Conservation (phyloP, 1,140 invertebrate species). For the Coenobita brevimanus region DNA sequence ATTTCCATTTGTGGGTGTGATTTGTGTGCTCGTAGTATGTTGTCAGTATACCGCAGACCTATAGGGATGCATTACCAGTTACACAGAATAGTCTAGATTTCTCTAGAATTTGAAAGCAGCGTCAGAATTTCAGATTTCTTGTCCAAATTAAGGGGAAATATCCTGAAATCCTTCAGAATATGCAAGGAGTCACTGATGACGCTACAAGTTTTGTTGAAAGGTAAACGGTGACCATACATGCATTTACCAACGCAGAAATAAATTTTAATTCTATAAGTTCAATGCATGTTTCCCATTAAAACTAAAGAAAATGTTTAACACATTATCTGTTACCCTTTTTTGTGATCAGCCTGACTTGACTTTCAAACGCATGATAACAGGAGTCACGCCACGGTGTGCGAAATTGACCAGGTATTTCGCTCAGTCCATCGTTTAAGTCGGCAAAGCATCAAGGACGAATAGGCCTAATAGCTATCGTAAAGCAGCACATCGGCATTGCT, state of each 20-base stretch:
- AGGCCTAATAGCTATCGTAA: background rate
- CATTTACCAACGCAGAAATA: background rate
- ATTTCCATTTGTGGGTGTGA: too few species aligned
- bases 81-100: background rate
- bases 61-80: too few species aligned
- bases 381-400: background rate
- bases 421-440: background rate
- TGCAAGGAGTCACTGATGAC: background rate
- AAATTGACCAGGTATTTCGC: background rate
- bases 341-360: background rate
- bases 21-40: too few species aligned
- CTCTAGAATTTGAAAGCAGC: background rate
- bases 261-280: background rate
- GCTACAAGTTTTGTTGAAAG: background rate
- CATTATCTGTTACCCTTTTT: background rate
- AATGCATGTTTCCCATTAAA: background rate
- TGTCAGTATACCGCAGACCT: too few species aligned
- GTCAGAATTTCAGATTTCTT: too few species aligned
- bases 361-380: too few species aligned
- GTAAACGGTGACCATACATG: background rate
- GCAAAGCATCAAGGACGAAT: background rate
- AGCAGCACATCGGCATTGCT: slow-evolving; percentile 1
- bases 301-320: background rate
- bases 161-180: background rate
- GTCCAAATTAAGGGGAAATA: background rate